Percentiles rank a stretch among this genome's conserved stretches.
Conservation (phyloP, 2,797 vertebrate genomes). For the Micropoecilia bifurca region DNA sequence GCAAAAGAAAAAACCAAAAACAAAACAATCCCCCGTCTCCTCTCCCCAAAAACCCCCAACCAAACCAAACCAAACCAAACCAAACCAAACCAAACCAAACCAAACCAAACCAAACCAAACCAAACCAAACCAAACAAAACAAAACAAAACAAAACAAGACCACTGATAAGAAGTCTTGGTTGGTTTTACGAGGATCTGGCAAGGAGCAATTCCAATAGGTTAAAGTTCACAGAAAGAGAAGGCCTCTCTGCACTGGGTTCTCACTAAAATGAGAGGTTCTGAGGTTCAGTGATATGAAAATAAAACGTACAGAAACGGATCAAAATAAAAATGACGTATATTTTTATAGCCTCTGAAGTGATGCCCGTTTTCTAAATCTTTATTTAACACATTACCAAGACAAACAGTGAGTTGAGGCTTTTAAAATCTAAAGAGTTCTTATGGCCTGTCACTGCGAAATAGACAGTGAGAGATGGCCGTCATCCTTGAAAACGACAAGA, state of each 20-base stretch:
- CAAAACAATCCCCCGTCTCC: no score
- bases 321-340: background rate
- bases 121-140: no score
- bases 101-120: no score
- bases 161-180: no score
- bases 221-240: background rate
- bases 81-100: no score
- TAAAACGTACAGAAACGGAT: background rate
- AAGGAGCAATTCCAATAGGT: background rate
- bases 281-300: background rate
- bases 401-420: slow-evolving; percentile 1
- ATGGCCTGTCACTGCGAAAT: background rate
- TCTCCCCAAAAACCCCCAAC: no score
- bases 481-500: slow-evolving; percentile 12
- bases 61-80: no score
- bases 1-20: background rate
- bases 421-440: slow-evolving; percentile 2
- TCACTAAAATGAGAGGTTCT: background rate
- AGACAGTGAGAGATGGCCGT: background rate
- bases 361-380: background rate
- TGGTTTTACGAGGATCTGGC: background rate
- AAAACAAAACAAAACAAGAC: no score
- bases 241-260: background rate
- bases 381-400: background rate
- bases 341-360: background rate